Evolutionary conservation across 2,113 vertebrate genomes (phyloP).

Genomic region (Lynx canadensis): DNA sequence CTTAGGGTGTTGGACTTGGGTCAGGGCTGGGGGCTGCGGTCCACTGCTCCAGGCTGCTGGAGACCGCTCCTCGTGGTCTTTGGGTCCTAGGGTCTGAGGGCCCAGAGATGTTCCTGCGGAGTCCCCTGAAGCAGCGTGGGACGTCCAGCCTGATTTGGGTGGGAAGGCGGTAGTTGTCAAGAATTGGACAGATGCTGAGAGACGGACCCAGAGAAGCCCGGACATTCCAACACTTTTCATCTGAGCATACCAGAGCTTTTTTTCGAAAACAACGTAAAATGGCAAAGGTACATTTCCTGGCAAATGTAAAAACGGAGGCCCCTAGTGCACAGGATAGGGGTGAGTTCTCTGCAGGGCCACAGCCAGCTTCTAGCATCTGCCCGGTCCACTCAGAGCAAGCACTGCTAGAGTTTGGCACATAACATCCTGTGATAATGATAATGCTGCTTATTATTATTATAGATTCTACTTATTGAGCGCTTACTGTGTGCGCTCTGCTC

Average conservation of each 20-base stretch:
- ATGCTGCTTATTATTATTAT: not conserved
- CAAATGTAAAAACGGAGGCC: not conserved
- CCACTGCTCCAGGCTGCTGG: not conserved
- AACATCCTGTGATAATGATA: not conserved
- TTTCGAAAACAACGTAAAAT: not conserved
- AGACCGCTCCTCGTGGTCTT: not conserved
- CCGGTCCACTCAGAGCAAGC: not conserved
- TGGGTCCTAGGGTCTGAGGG: not conserved
- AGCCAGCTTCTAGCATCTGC: not conserved
- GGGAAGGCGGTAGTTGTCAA: not conserved
- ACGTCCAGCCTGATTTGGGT: accelerated
- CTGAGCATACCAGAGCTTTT: not conserved
- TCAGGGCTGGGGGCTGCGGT: not conserved
- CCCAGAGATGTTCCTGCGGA: not conserved
- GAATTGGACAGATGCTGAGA: not conserved
- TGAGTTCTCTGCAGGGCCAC: not conserved
- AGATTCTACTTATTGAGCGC: not conserved
- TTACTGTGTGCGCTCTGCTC: not conserved
- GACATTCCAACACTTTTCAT: not conserved
- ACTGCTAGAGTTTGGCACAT: not conserved
- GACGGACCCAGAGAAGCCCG: not conserved
- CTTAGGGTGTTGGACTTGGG: not conserved
- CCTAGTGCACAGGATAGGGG: too few species aligned
- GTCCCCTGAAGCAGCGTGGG: not conserved
- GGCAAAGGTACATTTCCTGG: too few species aligned